Percentiles rank a stretch among this genome's conserved stretches.
Evolutionary conservation across 2,888 invertebrate species (phyloP).

Genomic region (Cheilosia soror): DNA sequence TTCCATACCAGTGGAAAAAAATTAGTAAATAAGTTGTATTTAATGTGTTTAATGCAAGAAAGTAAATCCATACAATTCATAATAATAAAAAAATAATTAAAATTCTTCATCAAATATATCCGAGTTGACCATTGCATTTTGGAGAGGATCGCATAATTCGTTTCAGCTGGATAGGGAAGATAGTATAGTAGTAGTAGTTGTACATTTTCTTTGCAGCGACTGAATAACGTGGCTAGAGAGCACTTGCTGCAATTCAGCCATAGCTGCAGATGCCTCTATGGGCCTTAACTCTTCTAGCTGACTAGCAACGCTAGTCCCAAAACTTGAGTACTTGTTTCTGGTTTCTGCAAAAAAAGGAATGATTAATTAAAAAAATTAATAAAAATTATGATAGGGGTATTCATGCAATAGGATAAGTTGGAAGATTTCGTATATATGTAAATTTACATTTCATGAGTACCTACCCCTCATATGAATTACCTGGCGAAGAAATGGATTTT

Average conservation of each 20-base stretch:
- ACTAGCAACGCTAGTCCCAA: slow-evolving; percentile 9
- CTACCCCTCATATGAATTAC: background rate
- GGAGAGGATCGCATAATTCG: background rate
- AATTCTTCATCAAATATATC: slow-evolving; percentile 1
- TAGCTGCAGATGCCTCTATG: slow-evolving; percentile 12
- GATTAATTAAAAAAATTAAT: background rate
- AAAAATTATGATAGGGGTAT: background rate
- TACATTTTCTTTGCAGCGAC: background rate
- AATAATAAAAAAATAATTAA: background rate
- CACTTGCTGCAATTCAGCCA: slow-evolving; percentile 17
- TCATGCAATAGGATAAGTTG: background rate
- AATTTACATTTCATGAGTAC: background rate
- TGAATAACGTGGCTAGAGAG: background rate
- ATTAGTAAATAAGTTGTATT: slow-evolving; percentile 5
- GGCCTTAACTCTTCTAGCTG: slow-evolving; percentile 1
- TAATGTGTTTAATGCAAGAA: background rate
- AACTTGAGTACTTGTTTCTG: slow-evolving; percentile 4
- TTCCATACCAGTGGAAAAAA: slow-evolving; percentile 21
- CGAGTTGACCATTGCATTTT: slow-evolving; percentile 10
- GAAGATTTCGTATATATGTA: too few relatives aligned
- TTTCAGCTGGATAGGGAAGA: slow-evolving; percentile 1
- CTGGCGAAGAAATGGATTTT: background rate
- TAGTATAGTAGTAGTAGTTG: background rate
- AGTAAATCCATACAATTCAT: background rate
- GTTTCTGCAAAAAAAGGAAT: background rate